A percentile compares a stretch with the other conserved stretches of the same genome.
These are phyloP conservation scores for Cassiopea andromeda DNA, from an alignment of 30 jellyfish, hydroid and myxozoan species.

Conservation along the genomic window DNA sequence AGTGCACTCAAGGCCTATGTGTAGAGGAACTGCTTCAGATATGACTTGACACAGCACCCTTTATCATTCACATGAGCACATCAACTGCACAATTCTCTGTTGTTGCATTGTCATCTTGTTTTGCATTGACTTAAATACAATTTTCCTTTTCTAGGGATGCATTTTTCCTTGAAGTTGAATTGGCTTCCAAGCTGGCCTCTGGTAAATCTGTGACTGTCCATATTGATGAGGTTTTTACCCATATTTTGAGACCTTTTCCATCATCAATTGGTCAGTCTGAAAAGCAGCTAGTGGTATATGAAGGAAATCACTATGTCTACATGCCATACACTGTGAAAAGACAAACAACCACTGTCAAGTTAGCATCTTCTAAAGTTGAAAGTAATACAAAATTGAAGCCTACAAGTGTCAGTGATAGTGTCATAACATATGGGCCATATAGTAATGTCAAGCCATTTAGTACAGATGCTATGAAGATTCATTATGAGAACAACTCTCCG, in stretches of 20 bases:
- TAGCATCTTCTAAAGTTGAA: constrained; percentile 84
- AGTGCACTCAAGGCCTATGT: no score
- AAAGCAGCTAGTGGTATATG: constrained; percentile 85
- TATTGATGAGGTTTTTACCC: constrained; percentile 73
- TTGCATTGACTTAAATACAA: not conserved
- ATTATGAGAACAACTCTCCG: constrained; percentile 91
- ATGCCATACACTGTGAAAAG: constrained; percentile 76
- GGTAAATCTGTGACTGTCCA: constrained; percentile 58
- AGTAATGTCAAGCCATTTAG: constrained; percentile 75
- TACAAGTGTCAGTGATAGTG: constrained; percentile 81
- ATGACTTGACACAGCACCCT: no score
- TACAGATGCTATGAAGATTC: constrained; percentile 74
- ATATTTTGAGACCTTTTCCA: constrained; percentile 84
- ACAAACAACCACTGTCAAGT: constrained; percentile 91
- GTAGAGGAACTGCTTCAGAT: no score
- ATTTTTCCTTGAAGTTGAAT: constrained; percentile 52
- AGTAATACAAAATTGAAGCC: constrained; percentile 89
- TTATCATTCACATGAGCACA: no score
- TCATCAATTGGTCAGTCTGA: constrained; percentile 90
- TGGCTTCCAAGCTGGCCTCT: constrained; percentile 56
- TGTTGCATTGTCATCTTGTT: not conserved
- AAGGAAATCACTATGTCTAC: constrained; percentile 79
- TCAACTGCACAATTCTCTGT: not conserved
- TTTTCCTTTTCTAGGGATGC: constrained; percentile 30
- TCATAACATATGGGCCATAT: constrained; percentile 93